These are phyloP conservation scores for Acipenser transmontanus DNA, from an alignment of 2,797 vertebrate genomes.

Conservation along the genomic window DNA sequence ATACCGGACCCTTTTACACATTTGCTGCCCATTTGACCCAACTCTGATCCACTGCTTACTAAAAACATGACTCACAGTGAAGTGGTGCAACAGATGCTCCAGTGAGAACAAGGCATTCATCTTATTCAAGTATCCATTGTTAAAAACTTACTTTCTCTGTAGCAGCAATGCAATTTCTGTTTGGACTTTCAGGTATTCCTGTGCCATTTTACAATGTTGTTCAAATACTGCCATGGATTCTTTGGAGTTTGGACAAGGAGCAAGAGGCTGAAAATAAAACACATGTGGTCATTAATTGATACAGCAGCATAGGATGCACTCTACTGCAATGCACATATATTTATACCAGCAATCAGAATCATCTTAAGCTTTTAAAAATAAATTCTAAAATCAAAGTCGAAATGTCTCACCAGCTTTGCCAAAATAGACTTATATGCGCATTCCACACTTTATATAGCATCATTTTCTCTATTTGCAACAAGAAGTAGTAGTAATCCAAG, in stretches of 20 bases:
- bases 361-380: slow-evolving; percentile 51
- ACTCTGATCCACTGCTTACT: no score
- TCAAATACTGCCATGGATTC: slow-evolving; percentile 99
- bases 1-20: no score
- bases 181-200: slow-evolving; percentile 98
- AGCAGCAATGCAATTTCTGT: slow-evolving; percentile 94
- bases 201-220: slow-evolving; percentile 99
- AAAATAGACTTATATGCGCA: slow-evolving; percentile 40
- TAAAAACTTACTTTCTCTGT: slow-evolving; percentile 88
- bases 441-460: slow-evolving; percentile 39
- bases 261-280: slow-evolving; percentile 81
- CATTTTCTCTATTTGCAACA: slow-evolving; percentile 18
- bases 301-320: slow-evolving; percentile 38
- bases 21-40: no score
- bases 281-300: slow-evolving; percentile 35
- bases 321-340: slow-evolving; percentile 38
- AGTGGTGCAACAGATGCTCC: no score
- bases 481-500: slow-evolving; percentile 33
- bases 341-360: slow-evolving; percentile 43
- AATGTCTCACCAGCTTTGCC: slow-evolving; percentile 23
- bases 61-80: no score
- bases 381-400: slow-evolving; percentile 29
- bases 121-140: no score
- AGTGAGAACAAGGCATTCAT: no score
- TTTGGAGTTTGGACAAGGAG: slow-evolving; percentile 98